These are phyloP conservation scores for Labia minor DNA, from an alignment of 2,888 invertebrate genomes.

Conservation along the genomic window DNA sequence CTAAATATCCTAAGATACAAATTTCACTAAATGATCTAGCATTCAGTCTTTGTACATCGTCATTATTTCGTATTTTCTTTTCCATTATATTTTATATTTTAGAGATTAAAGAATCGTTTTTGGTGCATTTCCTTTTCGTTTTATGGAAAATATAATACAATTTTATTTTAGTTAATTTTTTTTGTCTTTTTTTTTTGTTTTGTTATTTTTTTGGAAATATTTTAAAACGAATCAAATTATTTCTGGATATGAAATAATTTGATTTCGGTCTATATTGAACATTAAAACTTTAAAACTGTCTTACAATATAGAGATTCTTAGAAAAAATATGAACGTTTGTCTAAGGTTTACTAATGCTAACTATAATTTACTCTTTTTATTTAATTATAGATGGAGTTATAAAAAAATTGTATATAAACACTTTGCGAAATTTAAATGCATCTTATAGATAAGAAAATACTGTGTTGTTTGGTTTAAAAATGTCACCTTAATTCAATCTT, in stretches of 20 bases:
- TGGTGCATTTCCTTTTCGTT: conserved; percentile 13
- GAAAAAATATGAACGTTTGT: not conserved
- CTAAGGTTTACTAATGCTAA: not conserved
- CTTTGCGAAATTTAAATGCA: not conserved
- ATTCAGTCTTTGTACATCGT: conserved; percentile 13
- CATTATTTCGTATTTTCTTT: not conserved
- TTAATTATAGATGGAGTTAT: not conserved
- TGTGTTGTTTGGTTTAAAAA: conserved; percentile 4
- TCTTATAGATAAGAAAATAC: not conserved
- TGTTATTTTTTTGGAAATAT: too few relatives aligned
- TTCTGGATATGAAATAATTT: not conserved
- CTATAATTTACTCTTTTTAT: not conserved
- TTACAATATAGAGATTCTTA: conserved; percentile 1
- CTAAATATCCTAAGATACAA: not conserved
- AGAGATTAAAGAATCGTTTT: not conserved
- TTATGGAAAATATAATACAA: not conserved
- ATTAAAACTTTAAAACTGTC: not conserved
- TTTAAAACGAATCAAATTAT: not conserved
- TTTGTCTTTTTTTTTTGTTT: not conserved
- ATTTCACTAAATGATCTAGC: conserved; percentile 1
- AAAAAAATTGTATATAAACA: not conserved
- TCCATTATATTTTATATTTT: not conserved
- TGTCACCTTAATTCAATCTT: not conserved
- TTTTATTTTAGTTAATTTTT: not conserved
- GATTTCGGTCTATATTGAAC: not conserved